Base-by-base conservation (phyloP, 2,113 vertebrate genomes). In the Amblyopsis rosae region DNA sequence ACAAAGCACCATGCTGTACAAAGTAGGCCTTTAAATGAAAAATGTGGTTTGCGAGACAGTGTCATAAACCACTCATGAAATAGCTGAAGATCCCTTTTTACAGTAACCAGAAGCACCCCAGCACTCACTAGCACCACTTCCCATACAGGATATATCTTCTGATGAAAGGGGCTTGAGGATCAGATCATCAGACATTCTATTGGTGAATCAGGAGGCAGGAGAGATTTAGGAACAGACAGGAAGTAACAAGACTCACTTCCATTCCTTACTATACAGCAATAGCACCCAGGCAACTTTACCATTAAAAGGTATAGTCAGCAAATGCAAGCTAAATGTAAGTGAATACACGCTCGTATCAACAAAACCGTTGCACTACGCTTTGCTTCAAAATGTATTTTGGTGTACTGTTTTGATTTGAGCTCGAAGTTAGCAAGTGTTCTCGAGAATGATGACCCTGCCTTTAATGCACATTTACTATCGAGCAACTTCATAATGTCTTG, bases 381-480 rank as follows among this genome's bases (percentile, higher is more conserved):
- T 19, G 26, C 26, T 26, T 26, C 26, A 26, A 26, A 26, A 26
- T 26, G 26, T 26, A 26, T 26, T 26, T 26, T 26, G 26, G 3
- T 26, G 26, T 26, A 26, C 26, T 26, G 19, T 26, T 26, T 26
- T 26, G 26, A 26, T 26, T 26, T 26, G 26, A 26, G 26, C 26
- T 26, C 26, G 26, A 26, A 26, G 26, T 26, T 26, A 26, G 26
- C 26, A 26, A 26, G 26, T 26, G 26, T 26, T 26, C 26, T 26
- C 26, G 26, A 26, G 26, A 26, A 26, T 26, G 26, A 26, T 26
- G 26, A 26, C 26, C 26, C 26, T 26, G 26, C 58, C 67, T 64
- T 79, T 70, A 59, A 73, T 85, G 86, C 87, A 81, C 71, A 84
- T 74, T 87, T 80, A 80, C 72, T 70, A 7, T 1, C 32, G 41